These are phyloP conservation scores for Coccyzus lansbergi DNA, from an alignment of 2,797 vertebrate genomes.

Conservation along the genomic window DNA sequence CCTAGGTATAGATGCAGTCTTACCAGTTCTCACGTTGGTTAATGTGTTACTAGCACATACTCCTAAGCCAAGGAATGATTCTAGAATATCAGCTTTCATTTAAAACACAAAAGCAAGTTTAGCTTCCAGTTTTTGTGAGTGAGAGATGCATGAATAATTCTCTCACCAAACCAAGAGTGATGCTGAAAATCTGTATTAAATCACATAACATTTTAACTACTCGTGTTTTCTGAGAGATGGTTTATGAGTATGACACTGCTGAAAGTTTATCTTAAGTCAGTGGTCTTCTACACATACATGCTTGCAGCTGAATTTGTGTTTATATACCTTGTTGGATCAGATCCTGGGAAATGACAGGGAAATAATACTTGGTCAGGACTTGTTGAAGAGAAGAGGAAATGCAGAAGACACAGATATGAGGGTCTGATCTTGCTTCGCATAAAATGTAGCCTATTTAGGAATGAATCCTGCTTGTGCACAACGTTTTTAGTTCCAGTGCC, in stretches of 20 bases:
- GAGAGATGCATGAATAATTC: not conserved
- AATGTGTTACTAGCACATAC: conserved; percentile 31
- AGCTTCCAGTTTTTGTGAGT: not conserved
- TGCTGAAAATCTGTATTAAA: not conserved
- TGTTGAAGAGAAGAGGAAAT: not conserved
- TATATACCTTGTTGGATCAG: not conserved
- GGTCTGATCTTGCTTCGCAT: not conserved
- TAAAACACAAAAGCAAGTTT: conserved; percentile 8
- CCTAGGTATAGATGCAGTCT: not conserved
- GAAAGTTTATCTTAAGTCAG: not conserved
- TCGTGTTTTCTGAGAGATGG: not conserved
- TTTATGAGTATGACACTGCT: not conserved
- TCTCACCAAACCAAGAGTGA: not conserved
- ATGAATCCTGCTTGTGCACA: not conserved
- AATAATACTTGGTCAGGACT: not conserved
- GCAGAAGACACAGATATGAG: accelerated
- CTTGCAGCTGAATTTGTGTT: not conserved
- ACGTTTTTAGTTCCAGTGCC: not conserved
- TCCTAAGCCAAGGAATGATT: not conserved
- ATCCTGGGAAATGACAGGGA: not conserved
- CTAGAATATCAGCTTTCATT: not conserved
- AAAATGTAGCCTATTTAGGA: not conserved
- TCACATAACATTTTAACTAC: not conserved
- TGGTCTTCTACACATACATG: not conserved
- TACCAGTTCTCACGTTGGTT: not conserved